Conservation (phyloP, 2,888 invertebrate species). For the Scaptomyza polygonia region DNA sequence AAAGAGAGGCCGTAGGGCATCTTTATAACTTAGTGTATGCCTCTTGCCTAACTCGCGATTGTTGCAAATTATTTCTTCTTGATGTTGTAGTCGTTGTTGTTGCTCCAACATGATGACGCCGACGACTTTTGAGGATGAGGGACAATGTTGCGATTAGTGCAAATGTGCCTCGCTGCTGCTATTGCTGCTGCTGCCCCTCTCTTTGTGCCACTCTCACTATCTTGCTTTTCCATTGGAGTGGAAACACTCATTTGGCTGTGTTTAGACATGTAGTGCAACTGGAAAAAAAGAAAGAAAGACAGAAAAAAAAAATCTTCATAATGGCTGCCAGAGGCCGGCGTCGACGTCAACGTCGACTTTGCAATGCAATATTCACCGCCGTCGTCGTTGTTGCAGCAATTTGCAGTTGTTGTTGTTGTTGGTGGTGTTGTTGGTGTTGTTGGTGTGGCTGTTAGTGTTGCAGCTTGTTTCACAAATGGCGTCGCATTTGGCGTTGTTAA, state of each 20-base stretch:
- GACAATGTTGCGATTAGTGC: slow-evolving; percentile 68
- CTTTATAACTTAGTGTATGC: slow-evolving; percentile 42
- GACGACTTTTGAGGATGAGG: slow-evolving; percentile 42
- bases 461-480: slow-evolving; percentile 78
- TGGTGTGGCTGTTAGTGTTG: slow-evolving; percentile 46
- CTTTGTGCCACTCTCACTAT: slow-evolving; percentile 10
- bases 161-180: slow-evolving; percentile 16
- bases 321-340: slow-evolving; percentile 71
- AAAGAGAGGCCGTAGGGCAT: slow-evolving; percentile 54
- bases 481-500: slow-evolving; percentile 79
- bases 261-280: slow-evolving; percentile 77
- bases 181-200: neutral
- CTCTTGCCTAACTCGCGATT: slow-evolving; percentile 36
- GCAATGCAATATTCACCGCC: slow-evolving; percentile 71
- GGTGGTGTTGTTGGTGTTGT: slow-evolving; percentile 43
- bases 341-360: slow-evolving; percentile 35
- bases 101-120: slow-evolving; percentile 25
- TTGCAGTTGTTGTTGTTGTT: slow-evolving; percentile 56
- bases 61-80: slow-evolving; percentile 62
- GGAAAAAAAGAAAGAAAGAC: slow-evolving; percentile 64
- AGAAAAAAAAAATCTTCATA: slow-evolving; percentile 69
- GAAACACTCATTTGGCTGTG: slow-evolving; percentile 76
- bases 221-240: slow-evolving; percentile 44
- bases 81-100: slow-evolving; percentile 4
- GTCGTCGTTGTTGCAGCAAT: slow-evolving; percentile 57